Evolutionary conservation across 2,113 vertebrate species (phyloP).

Genomic region (Argyrosomus japonicus): DNA sequence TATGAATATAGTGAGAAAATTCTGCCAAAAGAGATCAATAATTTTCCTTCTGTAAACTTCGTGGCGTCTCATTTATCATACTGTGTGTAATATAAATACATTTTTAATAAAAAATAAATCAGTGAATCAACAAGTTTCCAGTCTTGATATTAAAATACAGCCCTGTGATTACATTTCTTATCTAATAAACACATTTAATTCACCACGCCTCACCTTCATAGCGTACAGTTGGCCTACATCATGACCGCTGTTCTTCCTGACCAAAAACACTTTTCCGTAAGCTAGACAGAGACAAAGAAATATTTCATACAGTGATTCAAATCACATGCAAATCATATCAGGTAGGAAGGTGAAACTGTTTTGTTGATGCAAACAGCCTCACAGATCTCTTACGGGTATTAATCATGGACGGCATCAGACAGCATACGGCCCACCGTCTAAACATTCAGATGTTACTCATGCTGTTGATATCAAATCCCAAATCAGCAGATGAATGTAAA

Average conservation of each 20-base stretch:
- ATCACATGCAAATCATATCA: background rate
- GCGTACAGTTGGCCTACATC: slow-evolving; percentile 91
- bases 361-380: slow-evolving; percentile 24
- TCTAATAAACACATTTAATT: background rate
- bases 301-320: background rate
- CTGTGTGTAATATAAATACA: background rate
- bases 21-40: background rate
- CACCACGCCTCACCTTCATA: slow-evolving; percentile 87
- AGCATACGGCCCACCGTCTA: slow-evolving; percentile 8
- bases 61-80: background rate
- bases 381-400: slow-evolving; percentile 16
- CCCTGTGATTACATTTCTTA: background rate
- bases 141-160: background rate
- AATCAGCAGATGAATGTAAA: slow-evolving; percentile 19
- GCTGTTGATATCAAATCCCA: background rate
- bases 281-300: slow-evolving; percentile 80
- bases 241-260: slow-evolving; percentile 91
- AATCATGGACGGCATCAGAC: background rate
- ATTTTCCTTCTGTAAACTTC: background rate
- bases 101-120: slow-evolving; percentile 10
- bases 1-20: no score
- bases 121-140: background rate
- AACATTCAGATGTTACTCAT: slow-evolving; percentile 1
- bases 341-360: background rate
- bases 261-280: slow-evolving; percentile 94